Percentiles rank a stretch among this genome's conserved stretches.
Conservation (phyloP, 2,888 invertebrate genomes). For the Galerucella calmariensis region DNA sequence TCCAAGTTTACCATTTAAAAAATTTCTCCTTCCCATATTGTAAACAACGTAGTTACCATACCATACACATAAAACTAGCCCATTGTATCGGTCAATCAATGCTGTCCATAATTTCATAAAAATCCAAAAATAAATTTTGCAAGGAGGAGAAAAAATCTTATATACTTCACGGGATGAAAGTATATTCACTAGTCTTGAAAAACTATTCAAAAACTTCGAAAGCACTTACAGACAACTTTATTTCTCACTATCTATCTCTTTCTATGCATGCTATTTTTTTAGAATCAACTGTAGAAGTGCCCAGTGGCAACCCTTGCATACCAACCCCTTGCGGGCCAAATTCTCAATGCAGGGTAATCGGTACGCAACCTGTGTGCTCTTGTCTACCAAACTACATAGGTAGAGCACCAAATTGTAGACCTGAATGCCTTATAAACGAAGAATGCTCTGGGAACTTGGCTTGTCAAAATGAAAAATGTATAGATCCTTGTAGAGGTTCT, state of each 20-base stretch:
- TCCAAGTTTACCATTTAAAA: not conserved
- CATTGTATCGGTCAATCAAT: no score
- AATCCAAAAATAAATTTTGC: no score
- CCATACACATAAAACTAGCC: no score
- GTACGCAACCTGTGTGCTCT: constrained; percentile 70
- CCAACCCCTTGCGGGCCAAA: constrained; percentile 75
- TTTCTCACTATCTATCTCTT: not conserved
- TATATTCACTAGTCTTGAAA: no score
- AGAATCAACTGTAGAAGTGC: constrained; percentile 61
- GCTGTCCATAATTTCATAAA: no score
- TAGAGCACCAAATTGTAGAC: constrained; percentile 72
- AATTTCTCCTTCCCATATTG: not conserved
- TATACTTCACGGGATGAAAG: no score
- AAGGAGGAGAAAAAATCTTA: not conserved
- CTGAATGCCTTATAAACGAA: constrained; percentile 76
- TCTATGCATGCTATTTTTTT: constrained; percentile 53
- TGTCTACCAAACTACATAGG: constrained; percentile 72
- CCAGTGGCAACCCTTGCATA: constrained; percentile 69
- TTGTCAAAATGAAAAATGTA: constrained; percentile 82
- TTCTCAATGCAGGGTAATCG: constrained; percentile 71
- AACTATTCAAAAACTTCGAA: not conserved
- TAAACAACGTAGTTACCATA: not conserved
- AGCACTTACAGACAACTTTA: not conserved
- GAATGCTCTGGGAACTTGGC: constrained; percentile 81
- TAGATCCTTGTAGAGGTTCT: constrained; percentile 82